Evolutionary conservation across 2,888 invertebrate species (phyloP).

Genomic region (Cheilosia grossa): DNA sequence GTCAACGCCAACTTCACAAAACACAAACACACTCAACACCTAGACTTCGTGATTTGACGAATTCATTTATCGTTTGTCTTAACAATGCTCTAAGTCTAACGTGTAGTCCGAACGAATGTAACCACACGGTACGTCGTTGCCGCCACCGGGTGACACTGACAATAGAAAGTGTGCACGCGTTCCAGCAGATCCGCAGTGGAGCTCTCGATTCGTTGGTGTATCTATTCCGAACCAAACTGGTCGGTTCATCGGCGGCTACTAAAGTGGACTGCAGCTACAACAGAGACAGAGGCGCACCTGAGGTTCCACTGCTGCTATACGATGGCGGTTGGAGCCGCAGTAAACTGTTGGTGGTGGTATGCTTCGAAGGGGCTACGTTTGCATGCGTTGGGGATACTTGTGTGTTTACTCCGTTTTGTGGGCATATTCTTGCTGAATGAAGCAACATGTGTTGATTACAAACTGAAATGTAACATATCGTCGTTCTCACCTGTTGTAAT

Average conservation of each 20-base stretch:
- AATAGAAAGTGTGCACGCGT: slow-evolving; percentile 64
- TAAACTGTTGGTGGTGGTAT: slow-evolving; percentile 17
- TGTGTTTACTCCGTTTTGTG: slow-evolving; percentile 13
- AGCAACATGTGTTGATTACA: slow-evolving; percentile 37
- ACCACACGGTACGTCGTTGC: slow-evolving; percentile 18
- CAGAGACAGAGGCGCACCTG: slow-evolving; percentile 35
- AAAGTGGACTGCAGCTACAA: slow-evolving; percentile 55
- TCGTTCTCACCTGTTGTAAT: slow-evolving; percentile 22
- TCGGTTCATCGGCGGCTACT: slow-evolving; percentile 62
- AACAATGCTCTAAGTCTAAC: slow-evolving; percentile 6
- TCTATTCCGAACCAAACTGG: slow-evolving; percentile 55
- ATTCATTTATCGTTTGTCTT: slow-evolving; percentile 41
- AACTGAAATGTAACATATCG: background rate
- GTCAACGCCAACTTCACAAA: slow-evolving; percentile 30
- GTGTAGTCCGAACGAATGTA: slow-evolving; percentile 4
- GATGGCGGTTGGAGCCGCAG: slow-evolving; percentile 11
- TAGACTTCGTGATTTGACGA: slow-evolving; percentile 45
- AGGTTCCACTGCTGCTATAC: slow-evolving; percentile 17
- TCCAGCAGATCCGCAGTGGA: slow-evolving; percentile 24
- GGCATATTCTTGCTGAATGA: slow-evolving; percentile 2
- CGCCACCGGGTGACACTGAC: slow-evolving; percentile 45
- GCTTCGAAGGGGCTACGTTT: slow-evolving; percentile 40
- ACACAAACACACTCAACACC: slow-evolving; percentile 47
- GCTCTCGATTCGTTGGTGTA: slow-evolving; percentile 32
- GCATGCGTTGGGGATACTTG: slow-evolving; percentile 15